These are phyloP conservation scores for Cephalopterus ornatus DNA, from an alignment of 2,113 vertebrate species.

Conservation along the genomic window DNA sequence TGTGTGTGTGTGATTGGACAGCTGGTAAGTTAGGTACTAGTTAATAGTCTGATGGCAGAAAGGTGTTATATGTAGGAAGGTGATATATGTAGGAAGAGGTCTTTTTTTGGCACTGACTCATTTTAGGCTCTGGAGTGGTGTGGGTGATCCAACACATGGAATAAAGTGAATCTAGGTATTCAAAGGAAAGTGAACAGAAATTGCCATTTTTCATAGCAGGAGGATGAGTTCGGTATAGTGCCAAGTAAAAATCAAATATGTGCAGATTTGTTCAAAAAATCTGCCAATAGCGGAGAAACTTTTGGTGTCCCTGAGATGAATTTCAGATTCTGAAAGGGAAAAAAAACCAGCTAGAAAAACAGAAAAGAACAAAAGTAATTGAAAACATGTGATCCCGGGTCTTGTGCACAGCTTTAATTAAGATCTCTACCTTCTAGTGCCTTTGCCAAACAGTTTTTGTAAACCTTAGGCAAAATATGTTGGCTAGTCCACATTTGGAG, in stretches of 20 bases:
- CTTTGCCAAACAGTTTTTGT: constrained; percentile 37
- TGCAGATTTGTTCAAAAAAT: not conserved
- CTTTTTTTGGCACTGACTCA: not conserved
- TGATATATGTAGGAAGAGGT: not conserved
- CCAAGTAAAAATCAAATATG: not conserved
- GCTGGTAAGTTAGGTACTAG: not conserved
- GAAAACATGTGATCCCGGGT: not conserved
- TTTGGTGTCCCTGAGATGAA: not conserved
- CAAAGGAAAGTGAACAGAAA: not conserved
- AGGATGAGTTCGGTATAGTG: not conserved
- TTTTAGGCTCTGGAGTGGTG: not conserved
- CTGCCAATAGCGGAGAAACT: not conserved
- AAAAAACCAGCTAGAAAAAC: not conserved
- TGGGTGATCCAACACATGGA: not conserved
- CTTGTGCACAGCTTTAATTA: constrained; percentile 47
- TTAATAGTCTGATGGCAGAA: not conserved
- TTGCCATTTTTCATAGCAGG: not conserved
- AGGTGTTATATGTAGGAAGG: not conserved
- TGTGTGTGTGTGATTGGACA: not conserved
- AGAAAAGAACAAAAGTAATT: not conserved
- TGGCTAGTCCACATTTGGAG: constrained; percentile 11
- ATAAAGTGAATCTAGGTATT: not conserved
- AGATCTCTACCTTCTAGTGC: constrained; percentile 44
- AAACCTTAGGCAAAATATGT: constrained; percentile 16
- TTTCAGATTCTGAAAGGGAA: constrained; percentile 4